phyloP scores from a whole-genome alignment of 2,888 invertebrate genomes.

The Ophion ellenae region DNA sequence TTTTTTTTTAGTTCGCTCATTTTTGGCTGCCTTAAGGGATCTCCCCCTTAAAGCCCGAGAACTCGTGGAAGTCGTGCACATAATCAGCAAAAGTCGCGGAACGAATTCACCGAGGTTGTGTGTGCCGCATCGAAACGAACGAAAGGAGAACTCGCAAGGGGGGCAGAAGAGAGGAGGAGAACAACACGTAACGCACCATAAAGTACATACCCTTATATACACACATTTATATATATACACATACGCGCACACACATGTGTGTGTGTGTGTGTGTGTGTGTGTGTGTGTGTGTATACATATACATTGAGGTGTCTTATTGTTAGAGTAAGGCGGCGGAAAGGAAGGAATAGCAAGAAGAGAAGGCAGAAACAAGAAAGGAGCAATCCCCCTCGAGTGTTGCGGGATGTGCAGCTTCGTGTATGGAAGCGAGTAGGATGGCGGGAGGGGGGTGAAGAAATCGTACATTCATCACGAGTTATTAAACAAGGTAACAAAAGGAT shows the following conservation, averaged over 20 bases:
- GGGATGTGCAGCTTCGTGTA: conserved; percentile 22
- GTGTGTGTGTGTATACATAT: neutral
- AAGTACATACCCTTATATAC: conserved; percentile 3
- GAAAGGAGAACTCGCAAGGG: conserved; percentile 20
- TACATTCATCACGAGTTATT: conserved; percentile 83
- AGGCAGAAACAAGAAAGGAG: conserved; percentile 51
- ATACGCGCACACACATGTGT: neutral
- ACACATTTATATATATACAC: too few species aligned
- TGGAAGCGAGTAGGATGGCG: conserved; percentile 37
- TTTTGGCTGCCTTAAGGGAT: too few species aligned
- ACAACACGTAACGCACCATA: conserved; percentile 33
- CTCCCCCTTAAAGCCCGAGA: conserved; percentile 12
- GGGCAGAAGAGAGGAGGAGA: conserved; percentile 22
- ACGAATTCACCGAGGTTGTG: conserved; percentile 49
- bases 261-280: neutral
- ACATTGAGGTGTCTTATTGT: conserved; percentile 27
- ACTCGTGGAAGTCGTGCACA: conserved; percentile 47
- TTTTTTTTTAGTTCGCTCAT: too few species aligned
- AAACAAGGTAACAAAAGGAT: conserved; percentile 82
- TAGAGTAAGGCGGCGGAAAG: conserved; percentile 20
- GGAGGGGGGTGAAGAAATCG: conserved; percentile 64
- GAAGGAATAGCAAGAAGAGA: conserved; percentile 37
- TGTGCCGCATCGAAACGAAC: conserved; percentile 3
- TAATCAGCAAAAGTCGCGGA: conserved; percentile 54
- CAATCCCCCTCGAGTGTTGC: conserved; percentile 63